Percentiles rank a stretch among this genome's conserved stretches.
Evolutionary conservation across 2,888 invertebrate genomes (phyloP).

Genomic region (Cryptops parisi): DNA sequence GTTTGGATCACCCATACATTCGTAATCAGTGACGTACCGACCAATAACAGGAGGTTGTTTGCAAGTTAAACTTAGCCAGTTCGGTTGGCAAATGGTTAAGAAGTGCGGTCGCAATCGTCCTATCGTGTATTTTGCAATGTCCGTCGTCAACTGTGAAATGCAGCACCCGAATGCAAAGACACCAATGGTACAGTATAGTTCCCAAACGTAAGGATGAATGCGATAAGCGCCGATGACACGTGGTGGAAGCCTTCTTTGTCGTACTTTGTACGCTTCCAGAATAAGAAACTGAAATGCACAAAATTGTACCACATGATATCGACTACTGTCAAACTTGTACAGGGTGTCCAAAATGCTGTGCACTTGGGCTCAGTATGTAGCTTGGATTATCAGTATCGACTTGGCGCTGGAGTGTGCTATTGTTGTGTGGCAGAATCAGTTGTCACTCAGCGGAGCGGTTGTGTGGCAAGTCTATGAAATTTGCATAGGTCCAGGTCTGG

Average conservation of each 20-base stretch:
- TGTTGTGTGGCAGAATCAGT: no score
- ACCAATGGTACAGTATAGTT: slow-evolving; percentile 42
- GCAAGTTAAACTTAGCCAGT: slow-evolving; percentile 9
- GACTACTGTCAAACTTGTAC: neutral
- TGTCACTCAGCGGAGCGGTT: no score
- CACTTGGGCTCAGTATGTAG: no score
- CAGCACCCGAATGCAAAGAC: slow-evolving; percentile 78
- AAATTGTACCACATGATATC: neutral
- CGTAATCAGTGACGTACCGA: slow-evolving; percentile 25
- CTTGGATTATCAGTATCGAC: no score
- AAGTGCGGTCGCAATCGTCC: slow-evolving; percentile 92
- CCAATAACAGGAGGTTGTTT: neutral
- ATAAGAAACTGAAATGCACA: slow-evolving; percentile 6
- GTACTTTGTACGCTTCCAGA: slow-evolving; percentile 1
- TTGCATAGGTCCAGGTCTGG: no score
- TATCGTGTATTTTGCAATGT: slow-evolving; percentile 83
- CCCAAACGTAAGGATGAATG: slow-evolving; percentile 18
- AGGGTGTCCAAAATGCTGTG: no score
- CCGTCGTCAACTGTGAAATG: slow-evolving; percentile 70
- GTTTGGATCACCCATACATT: slow-evolving; percentile 22
- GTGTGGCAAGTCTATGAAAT: no score
- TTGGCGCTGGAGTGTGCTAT: no score
- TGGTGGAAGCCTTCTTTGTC: neutral
- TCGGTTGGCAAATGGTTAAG: slow-evolving; percentile 62
- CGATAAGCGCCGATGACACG: neutral